Percentiles rank a stretch among this genome's conserved stretches.
Evolutionary conservation across 2,888 invertebrate genomes (phyloP).

Genomic region (Oxytorus armatus): DNA sequence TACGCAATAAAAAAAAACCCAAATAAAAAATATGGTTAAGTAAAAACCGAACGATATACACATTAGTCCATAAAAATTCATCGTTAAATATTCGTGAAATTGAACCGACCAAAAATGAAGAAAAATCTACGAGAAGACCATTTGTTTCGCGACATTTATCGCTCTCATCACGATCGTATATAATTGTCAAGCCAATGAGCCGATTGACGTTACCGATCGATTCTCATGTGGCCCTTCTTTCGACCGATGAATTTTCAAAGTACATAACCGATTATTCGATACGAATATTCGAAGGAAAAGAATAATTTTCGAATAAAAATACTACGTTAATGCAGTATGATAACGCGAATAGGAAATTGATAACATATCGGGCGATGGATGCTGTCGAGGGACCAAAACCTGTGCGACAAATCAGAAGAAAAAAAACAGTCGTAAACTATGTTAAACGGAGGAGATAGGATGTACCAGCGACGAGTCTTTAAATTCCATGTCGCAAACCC

Average conservation of each 20-base stretch:
- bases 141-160: too few relatives aligned
- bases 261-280: too few relatives aligned
- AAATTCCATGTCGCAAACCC: conserved; percentile 76
- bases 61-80: too few relatives aligned
- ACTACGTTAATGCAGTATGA: background rate
- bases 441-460: conserved; percentile 36
- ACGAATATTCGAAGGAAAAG: too few relatives aligned
- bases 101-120: too few relatives aligned
- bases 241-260: background rate
- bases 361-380: background rate
- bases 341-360: background rate
- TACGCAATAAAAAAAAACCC: background rate
- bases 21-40: conserved; percentile 38
- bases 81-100: too few relatives aligned
- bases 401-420: background rate
- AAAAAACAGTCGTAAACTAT: conserved; percentile 37
- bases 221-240: background rate
- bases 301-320: too few relatives aligned
- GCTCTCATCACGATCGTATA: too few relatives aligned
- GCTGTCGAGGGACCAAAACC: background rate
- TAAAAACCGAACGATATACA: background rate
- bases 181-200: background rate
- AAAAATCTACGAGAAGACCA: too few relatives aligned
- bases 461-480: conserved; percentile 45
- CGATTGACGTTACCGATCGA: too few relatives aligned